Conservation (phyloP, 2,113 vertebrate species). For the Rhombomys opimus region DNA sequence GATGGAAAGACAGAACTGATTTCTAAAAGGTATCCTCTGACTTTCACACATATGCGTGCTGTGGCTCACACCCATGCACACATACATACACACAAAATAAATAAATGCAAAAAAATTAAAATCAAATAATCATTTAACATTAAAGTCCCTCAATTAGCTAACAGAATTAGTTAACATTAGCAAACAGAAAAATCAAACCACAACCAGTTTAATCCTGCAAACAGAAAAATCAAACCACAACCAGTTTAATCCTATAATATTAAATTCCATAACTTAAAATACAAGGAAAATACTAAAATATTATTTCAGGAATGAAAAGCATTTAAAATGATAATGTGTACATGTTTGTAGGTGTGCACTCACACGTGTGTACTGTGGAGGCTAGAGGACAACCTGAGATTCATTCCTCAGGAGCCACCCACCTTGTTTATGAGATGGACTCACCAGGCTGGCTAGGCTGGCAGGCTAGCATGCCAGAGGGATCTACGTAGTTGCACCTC, state of each 20-base stretch:
- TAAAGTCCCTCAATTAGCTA: slow-evolving; percentile 12
- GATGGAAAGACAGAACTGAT: not conserved
- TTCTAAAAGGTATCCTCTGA: not conserved
- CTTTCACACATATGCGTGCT: not conserved
- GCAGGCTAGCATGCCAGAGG: too few species aligned
- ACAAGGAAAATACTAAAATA: slow-evolving; percentile 42
- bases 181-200: slow-evolving; percentile 21
- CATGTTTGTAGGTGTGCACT: not conserved
- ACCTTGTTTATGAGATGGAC: not conserved
- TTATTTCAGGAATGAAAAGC: slow-evolving; percentile 13
- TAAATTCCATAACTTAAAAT: not conserved
- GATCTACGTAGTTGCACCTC: not conserved
- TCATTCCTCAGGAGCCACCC: not conserved
- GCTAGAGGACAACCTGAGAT: too few species aligned
- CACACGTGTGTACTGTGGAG: not conserved
- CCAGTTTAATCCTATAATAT: not conserved
- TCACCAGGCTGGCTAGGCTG: not conserved
- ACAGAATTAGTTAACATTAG: not conserved
- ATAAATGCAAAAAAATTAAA: not conserved
- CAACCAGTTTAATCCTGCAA: not conserved
- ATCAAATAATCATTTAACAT: not conserved
- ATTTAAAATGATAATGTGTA: not conserved
- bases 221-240: slow-evolving; percentile 20
- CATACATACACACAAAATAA: not conserved
- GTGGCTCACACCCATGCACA: not conserved